A percentile compares a stretch with the other conserved stretches of the same genome.
phyloP scores from a whole-genome alignment of 2,888 invertebrate genomes.

The Thymelicus acteon region DNA sequence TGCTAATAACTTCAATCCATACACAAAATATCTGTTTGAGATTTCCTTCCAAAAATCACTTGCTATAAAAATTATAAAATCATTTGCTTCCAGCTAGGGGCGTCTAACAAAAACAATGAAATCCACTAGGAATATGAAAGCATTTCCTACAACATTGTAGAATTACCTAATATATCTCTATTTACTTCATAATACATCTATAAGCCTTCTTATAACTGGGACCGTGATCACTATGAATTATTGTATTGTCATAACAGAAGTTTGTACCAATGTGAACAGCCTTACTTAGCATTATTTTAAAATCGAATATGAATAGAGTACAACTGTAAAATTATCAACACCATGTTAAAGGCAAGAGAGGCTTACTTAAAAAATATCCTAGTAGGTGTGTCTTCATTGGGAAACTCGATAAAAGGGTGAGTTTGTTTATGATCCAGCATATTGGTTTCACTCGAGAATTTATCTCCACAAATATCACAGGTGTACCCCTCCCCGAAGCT shows the following conservation, averaged over 20 bases:
- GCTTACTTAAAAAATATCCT: constrained; percentile 80
- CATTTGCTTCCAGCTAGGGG: background rate
- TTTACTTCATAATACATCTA: background rate
- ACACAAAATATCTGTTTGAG: no score
- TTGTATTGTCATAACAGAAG: constrained; percentile 6
- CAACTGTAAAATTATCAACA: constrained; percentile 33
- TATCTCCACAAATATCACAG: constrained; percentile 79
- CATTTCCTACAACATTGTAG: background rate
- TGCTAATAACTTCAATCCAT: no score
- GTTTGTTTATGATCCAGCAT: constrained; percentile 77
- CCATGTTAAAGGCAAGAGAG: constrained; percentile 52
- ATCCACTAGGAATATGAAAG: background rate
- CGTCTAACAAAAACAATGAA: background rate
- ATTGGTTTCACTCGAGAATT: constrained; percentile 60
- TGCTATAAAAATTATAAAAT: no score
- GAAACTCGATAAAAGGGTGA: constrained; percentile 80
- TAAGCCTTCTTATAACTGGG: background rate
- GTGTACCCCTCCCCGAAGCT: constrained; percentile 47
- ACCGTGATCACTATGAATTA: constrained; percentile 1
- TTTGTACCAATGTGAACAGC: constrained; percentile 11
- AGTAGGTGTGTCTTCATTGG: constrained; percentile 77
- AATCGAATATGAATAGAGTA: constrained; percentile 31
- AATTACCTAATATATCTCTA: constrained; percentile 7
- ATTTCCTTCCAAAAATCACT: no score
- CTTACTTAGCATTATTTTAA: background rate